Conservation (phyloP, 2,113 vertebrate species). For the Otis tarda region DNA sequence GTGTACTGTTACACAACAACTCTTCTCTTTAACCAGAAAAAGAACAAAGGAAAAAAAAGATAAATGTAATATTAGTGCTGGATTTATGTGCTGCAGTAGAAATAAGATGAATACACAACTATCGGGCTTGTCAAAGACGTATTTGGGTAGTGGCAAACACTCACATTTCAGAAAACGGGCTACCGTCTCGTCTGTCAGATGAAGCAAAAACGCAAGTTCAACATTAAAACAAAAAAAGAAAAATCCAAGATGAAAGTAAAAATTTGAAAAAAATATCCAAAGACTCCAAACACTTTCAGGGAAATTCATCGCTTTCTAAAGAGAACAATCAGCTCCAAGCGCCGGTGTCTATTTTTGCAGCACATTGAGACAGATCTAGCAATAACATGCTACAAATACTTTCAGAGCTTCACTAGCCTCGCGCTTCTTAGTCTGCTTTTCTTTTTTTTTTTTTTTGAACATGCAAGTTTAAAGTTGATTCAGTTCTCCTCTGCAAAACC, state of each 20-base stretch:
- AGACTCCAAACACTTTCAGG: conserved; percentile 14
- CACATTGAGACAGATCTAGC: conserved; percentile 31
- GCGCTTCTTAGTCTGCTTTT: neutral
- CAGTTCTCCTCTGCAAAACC: conserved; percentile 44
- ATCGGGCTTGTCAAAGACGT: neutral
- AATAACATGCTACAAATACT: conserved; percentile 24
- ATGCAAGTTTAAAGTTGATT: conserved; percentile 60
- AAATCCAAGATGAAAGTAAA: conserved; percentile 44
- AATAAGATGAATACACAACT: conserved; percentile 41
- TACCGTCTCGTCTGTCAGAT: conserved; percentile 20
- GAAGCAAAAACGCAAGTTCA: conserved; percentile 34
- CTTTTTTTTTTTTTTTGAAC: neutral
- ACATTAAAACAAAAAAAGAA: conserved; percentile 49
- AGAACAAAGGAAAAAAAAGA: conserved; percentile 20
- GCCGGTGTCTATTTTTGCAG: neutral
- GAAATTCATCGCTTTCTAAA: conserved; percentile 21
- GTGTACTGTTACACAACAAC: conserved; percentile 14
- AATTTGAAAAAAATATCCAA: neutral
- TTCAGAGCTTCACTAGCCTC: conserved; percentile 10
- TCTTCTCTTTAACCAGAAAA: conserved; percentile 31
- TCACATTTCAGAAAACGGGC: conserved; percentile 26
- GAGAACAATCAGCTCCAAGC: conserved; percentile 44
- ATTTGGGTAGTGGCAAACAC: conserved; percentile 25
- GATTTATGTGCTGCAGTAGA: neutral
- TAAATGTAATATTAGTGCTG: conserved; percentile 31